Percentiles rank a stretch among this genome's conserved stretches.
phyloP scores from a whole-genome alignment of 2,797 vertebrate species.

The Sebastes oblongus region DNA sequence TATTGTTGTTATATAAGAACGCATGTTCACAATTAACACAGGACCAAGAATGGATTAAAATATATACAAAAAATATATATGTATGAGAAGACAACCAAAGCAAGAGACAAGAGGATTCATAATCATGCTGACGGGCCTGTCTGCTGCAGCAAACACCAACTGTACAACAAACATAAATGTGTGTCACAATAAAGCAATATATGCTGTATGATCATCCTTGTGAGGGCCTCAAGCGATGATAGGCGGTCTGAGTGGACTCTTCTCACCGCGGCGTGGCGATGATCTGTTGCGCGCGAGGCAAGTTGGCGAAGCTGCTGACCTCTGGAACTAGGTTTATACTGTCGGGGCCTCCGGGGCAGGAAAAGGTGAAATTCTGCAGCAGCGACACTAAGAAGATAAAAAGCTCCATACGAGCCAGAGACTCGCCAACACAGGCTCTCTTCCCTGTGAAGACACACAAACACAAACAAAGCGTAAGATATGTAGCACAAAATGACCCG shows the following conservation, averaged over 20 bases:
- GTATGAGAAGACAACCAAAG: neutral
- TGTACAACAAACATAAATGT: neutral
- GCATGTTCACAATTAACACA: neutral
- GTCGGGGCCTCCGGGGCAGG: constrained; percentile 30
- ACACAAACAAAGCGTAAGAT: neutral
- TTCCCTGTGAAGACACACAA: constrained; percentile 73
- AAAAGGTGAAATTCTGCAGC: constrained; percentile 75
- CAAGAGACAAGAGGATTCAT: neutral
- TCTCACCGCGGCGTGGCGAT: constrained; percentile 27
- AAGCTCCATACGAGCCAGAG: constrained; percentile 83
- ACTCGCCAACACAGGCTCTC: constrained; percentile 83
- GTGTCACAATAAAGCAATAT: neutral
- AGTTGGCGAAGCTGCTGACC: constrained; percentile 76
- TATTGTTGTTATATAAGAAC: neutral
- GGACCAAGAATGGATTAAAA: neutral
- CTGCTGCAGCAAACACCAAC: neutral
- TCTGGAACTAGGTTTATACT: constrained; percentile 73
- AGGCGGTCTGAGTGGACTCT: neutral
- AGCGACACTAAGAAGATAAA: constrained; percentile 84
- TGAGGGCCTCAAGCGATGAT: neutral
- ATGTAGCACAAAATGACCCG: neutral
- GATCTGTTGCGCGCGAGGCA: constrained; percentile 62
- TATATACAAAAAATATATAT: neutral
- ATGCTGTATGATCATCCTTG: neutral
- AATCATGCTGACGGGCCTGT: neutral